Conservation (phyloP, 2,113 vertebrate genomes). For the Gobiocypris rarus region DNA sequence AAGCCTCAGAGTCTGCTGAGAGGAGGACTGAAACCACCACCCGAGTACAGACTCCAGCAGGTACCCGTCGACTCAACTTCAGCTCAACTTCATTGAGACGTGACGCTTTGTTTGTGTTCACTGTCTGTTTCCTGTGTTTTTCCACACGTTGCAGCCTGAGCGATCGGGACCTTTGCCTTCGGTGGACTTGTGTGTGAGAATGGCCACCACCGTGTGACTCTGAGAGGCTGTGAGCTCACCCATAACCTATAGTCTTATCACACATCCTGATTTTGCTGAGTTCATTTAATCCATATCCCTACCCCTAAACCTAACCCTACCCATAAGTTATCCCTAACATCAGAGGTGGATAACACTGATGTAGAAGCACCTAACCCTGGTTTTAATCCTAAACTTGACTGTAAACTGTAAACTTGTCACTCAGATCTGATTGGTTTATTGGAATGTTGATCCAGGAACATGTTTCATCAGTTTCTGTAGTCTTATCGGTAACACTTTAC, state of each 20-base stretch:
- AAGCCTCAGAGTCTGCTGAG: conserved; percentile 56
- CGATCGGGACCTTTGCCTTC: conserved; percentile 59
- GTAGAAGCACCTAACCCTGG: no score
- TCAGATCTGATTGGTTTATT: no score
- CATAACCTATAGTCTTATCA: not conserved
- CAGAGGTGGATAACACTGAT: no score
- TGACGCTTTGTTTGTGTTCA: not conserved
- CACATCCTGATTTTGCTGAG: not conserved
- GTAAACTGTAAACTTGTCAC: no score
- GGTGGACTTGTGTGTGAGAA: conserved; percentile 64
- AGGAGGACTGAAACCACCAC: conserved; percentile 55
- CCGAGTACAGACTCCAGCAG: conserved; percentile 65
- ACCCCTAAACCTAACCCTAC: no score
- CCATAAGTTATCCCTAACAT: no score
- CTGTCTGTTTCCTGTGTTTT: conserved; percentile 23
- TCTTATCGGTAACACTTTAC: no score
- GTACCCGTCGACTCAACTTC: conserved; percentile 5
- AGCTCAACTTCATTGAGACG: not conserved
- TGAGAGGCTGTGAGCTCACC: not conserved
- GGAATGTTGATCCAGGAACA: no score
- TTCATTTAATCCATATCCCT: no score
- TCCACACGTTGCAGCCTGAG: conserved; percentile 60
- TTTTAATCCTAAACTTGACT: no score
- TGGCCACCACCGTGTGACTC: conserved; percentile 73
- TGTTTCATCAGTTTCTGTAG: no score